phyloP scores from a whole-genome alignment of 1,140 invertebrate species.

The Eulimnadia texana region DNA sequence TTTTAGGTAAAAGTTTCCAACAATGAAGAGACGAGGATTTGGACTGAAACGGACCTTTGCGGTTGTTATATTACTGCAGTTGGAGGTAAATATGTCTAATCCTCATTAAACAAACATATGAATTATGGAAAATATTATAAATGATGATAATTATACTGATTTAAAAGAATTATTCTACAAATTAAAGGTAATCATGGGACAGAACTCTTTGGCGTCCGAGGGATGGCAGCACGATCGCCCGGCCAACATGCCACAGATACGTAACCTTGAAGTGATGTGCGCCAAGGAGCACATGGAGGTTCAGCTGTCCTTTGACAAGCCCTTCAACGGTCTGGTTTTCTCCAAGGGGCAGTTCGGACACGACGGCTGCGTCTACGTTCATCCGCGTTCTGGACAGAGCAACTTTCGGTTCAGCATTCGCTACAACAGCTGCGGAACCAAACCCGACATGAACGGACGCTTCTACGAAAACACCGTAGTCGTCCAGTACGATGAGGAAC shows the following conservation, averaged over 20 bases:
- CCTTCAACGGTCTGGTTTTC: slow-evolving; percentile 81
- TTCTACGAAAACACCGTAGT: slow-evolving; percentile 93
- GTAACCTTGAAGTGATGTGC: slow-evolving; percentile 79
- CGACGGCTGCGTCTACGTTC: slow-evolving; percentile 75
- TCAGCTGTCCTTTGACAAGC: slow-evolving; percentile 74
- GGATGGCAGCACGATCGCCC: slow-evolving; percentile 61
- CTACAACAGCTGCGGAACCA: slow-evolving; percentile 81
- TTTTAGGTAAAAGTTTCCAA: no score
- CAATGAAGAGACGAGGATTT: no score
- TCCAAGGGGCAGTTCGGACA: slow-evolving; percentile 78
- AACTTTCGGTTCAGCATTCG: slow-evolving; percentile 83
- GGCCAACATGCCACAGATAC: slow-evolving; percentile 63
- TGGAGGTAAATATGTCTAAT: no score
- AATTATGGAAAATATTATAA: no score
- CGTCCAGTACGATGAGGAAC: slow-evolving; percentile 80
- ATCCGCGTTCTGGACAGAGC: slow-evolving; percentile 65
- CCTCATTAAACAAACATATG: no score
- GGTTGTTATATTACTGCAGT: no score
- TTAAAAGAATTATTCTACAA: no score
- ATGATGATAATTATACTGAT: no score
- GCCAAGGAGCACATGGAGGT: slow-evolving; percentile 67
- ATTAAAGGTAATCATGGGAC: neutral
- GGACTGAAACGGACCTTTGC: no score
- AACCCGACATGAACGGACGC: slow-evolving; percentile 80
- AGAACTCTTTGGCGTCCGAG: slow-evolving; percentile 5